A percentile compares a stretch with the other conserved stretches of the same genome.
Evolutionary conservation across 2,888 invertebrate species (phyloP).

Genomic region (Ichneumoninae sp.): DNA sequence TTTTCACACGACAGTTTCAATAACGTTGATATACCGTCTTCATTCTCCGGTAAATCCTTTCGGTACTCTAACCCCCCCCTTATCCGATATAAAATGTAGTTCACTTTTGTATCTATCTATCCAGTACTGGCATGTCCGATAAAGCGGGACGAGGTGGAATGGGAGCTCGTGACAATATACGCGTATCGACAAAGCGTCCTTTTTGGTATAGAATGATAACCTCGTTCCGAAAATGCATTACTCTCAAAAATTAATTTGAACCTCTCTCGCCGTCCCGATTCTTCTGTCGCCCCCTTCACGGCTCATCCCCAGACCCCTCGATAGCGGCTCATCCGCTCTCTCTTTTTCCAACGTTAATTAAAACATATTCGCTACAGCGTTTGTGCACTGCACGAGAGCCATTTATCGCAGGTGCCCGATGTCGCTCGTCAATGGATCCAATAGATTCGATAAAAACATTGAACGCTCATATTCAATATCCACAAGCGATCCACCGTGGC

Average conservation of each 20-base stretch:
- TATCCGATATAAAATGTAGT: conserved; percentile 46
- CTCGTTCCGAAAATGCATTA: conserved; percentile 57
- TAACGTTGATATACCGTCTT: conserved; percentile 67
- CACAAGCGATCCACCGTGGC: background rate
- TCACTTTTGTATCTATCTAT: conserved; percentile 14
- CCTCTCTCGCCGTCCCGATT: conserved; percentile 16
- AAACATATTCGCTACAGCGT: conserved; percentile 62
- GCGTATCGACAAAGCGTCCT: conserved; percentile 46
- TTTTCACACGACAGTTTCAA: conserved; percentile 70
- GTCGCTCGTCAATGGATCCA: conserved; percentile 50
- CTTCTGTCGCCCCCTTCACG: background rate
- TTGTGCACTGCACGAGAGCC: conserved; percentile 41
- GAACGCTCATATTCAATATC: conserved; percentile 41
- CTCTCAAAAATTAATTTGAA: conserved; percentile 61
- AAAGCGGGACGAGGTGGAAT: background rate
- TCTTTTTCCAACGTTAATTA: conserved; percentile 64
- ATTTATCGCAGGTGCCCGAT: conserved; percentile 57
- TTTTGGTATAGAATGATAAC: conserved; percentile 48
- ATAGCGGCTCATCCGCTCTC: conserved; percentile 9
- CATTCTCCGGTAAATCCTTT: conserved; percentile 47
- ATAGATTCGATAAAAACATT: conserved; percentile 57
- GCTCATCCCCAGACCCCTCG: background rate
- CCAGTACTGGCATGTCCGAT: conserved; percentile 29
- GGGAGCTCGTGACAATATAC: conserved; percentile 41
- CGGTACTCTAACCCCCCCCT: conserved; percentile 56